A percentile compares a stretch with the other conserved stretches of the same genome.
Conservation (phyloP, 92 coral and sea anemone genomes). For the Palythoa grandis region DNA sequence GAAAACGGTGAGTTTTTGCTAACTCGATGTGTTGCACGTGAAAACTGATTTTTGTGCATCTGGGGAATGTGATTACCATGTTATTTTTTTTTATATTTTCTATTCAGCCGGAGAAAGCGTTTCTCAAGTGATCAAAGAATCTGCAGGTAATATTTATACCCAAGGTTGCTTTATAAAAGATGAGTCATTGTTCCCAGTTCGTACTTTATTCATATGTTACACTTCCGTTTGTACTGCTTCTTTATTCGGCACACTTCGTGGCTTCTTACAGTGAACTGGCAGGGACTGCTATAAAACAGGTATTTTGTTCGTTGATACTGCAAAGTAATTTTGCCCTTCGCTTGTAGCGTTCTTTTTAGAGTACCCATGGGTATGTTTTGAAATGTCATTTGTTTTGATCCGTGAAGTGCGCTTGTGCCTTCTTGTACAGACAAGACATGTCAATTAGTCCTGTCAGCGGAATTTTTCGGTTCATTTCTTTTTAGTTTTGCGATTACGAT, state of each 20-base stretch:
- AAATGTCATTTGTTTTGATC: too few species aligned
- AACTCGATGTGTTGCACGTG: not conserved
- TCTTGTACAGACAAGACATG: too few species aligned
- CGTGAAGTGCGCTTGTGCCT: too few species aligned
- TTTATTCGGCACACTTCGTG: not conserved
- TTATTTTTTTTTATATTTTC: not conserved
- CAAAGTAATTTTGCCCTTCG: not conserved
- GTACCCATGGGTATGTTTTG: too few species aligned
- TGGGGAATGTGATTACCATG: not conserved
- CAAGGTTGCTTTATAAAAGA: slow-evolving; percentile 5
- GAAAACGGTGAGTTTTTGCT: not conserved
- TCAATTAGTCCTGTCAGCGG: too few species aligned
- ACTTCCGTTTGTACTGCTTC: slow-evolving; percentile 4
- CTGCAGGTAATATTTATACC: slow-evolving; percentile 40
- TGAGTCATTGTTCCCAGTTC: slow-evolving; percentile 29
- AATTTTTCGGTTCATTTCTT: too few species aligned
- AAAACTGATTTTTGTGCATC: not conserved
- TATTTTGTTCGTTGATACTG: not conserved
- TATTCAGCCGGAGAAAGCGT: not conserved
- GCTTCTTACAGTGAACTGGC: not conserved
- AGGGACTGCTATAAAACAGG: not conserved
- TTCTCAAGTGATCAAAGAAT: not conserved
- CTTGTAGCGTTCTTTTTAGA: not conserved
- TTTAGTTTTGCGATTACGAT: too few species aligned
- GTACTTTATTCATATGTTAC: not conserved